A percentile compares a stretch with the other conserved stretches of the same genome.
Evolutionary conservation across 2,797 vertebrate species (phyloP).

Genomic region (Oreonectes daqikongensis): DNA sequence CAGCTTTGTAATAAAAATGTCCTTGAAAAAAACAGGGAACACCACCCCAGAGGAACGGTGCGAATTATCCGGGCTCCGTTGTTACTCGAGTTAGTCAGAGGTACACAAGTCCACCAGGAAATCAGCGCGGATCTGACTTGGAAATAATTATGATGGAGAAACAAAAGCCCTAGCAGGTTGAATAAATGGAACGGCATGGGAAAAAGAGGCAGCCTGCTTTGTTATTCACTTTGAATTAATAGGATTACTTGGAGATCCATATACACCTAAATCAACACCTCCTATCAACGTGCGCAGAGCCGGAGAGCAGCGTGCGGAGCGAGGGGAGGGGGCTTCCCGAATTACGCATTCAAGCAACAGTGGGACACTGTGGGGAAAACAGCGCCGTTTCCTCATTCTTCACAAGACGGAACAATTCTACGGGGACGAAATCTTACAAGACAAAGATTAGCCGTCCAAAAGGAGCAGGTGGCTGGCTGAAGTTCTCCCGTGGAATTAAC

Average conservation of each 20-base stretch:
- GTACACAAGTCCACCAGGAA: conserved; percentile 91
- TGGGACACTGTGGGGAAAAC: conserved; percentile 61
- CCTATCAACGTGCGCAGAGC: conserved; percentile 54
- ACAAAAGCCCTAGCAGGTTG: conserved; percentile 90
- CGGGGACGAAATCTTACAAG: conserved; percentile 74
- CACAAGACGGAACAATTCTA: conserved; percentile 64
- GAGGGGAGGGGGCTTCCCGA: conserved; percentile 13
- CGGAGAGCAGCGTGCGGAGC: conserved; percentile 13
- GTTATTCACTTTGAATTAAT: conserved; percentile 98
- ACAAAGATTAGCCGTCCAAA: conserved; percentile 79
- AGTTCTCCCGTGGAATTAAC: conserved; percentile 65
- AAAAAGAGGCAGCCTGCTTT: conserved; percentile 86
- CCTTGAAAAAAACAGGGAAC: conserved; percentile 95
- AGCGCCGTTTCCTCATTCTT: conserved; percentile 74
- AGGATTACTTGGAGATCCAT: conserved; percentile 84
- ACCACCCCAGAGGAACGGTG: conserved; percentile 89
- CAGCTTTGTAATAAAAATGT: conserved; percentile 99
- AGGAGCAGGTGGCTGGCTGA: conserved; percentile 72
- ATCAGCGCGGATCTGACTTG: conserved; percentile 93
- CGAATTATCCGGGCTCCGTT: conserved; percentile 90
- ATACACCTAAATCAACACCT: conserved; percentile 69
- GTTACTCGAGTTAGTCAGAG: conserved; percentile 91
- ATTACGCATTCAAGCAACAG: conserved; percentile 59
- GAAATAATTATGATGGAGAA: conserved; percentile 98
- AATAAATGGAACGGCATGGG: conserved; percentile 90